A percentile compares a stretch with the other conserved stretches of the same genome.
Conservation (phyloP, 2,888 invertebrate species). For the Drosophila pegasa region DNA sequence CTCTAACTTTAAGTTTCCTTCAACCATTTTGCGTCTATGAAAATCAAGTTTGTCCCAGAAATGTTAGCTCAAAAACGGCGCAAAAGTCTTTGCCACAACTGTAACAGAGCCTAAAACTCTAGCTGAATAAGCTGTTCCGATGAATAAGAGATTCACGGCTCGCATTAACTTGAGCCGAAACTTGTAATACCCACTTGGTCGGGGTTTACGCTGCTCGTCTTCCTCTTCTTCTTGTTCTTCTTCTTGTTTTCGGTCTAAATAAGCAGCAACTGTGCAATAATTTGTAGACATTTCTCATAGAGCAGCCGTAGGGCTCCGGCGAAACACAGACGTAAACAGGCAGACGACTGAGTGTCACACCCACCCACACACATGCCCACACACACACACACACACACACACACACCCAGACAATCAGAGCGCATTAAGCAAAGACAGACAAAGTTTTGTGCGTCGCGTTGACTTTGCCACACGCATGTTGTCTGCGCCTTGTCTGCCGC, state of each 20-base stretch:
- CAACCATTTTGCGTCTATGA: constrained; percentile 3
- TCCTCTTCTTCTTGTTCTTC: neutral
- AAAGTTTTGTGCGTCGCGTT: constrained; percentile 67
- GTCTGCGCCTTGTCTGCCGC: constrained; percentile 71
- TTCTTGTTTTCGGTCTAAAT: constrained; percentile 14
- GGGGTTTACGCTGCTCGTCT: neutral
- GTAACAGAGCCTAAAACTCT: neutral
- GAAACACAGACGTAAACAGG: constrained; percentile 50
- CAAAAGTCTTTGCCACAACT: neutral
- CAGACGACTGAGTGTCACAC: constrained; percentile 24
- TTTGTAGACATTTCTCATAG: constrained; percentile 70
- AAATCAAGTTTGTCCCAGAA: neutral
- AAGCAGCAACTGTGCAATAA: constrained; percentile 44
- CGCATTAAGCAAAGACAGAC: constrained; percentile 56
- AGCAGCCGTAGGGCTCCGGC: constrained; percentile 39
- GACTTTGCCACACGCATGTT: constrained; percentile 64
- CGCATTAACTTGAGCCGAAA: constrained; percentile 34
- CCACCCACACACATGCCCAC: constrained; percentile 16
- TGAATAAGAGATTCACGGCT: constrained; percentile 13
- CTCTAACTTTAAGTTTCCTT: no score
- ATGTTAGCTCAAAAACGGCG: neutral
- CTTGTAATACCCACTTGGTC: constrained; percentile 47
- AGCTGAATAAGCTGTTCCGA: constrained; percentile 2
- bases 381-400: constrained; percentile 9
- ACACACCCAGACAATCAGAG: constrained; percentile 37